Conservation (phyloP, 2,113 vertebrate species). For the Mobula hypostoma region DNA sequence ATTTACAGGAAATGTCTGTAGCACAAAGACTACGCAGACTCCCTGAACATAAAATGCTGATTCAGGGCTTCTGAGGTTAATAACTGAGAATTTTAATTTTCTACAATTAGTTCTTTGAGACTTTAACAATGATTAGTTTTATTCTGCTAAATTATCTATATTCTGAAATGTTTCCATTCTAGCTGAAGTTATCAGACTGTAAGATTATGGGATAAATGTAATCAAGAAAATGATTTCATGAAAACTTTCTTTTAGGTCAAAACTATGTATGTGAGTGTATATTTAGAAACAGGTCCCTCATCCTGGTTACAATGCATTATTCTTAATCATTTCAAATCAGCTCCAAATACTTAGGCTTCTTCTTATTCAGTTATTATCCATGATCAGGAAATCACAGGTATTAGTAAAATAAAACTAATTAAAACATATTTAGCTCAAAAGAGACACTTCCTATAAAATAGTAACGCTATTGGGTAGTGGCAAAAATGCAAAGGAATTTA, state of each 20-base stretch:
- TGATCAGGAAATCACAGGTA: neutral
- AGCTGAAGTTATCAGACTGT: neutral
- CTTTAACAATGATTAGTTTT: neutral
- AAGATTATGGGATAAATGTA: neutral
- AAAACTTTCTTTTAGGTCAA: neutral
- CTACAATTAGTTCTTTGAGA: neutral
- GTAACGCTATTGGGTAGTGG: neutral
- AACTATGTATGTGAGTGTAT: neutral
- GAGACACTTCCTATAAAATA: neutral
- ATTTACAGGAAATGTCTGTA: neutral
- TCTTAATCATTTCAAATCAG: neutral
- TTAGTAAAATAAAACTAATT: neutral
- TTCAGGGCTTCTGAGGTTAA: slow-evolving; percentile 1
- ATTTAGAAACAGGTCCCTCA: neutral
- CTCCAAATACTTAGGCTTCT: neutral
- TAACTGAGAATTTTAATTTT: slow-evolving; percentile 13
- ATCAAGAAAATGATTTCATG: neutral
- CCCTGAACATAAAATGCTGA: neutral
- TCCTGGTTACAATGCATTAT: neutral
- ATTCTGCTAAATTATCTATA: slow-evolving; percentile 12
- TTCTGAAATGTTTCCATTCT: neutral
- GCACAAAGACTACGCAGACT: neutral
- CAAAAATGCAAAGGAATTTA: no score
- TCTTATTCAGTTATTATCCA: neutral
- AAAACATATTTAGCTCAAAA: neutral